phyloP scores from a whole-genome alignment of 1,140 invertebrate species.

The Tetraneura akinire region DNA sequence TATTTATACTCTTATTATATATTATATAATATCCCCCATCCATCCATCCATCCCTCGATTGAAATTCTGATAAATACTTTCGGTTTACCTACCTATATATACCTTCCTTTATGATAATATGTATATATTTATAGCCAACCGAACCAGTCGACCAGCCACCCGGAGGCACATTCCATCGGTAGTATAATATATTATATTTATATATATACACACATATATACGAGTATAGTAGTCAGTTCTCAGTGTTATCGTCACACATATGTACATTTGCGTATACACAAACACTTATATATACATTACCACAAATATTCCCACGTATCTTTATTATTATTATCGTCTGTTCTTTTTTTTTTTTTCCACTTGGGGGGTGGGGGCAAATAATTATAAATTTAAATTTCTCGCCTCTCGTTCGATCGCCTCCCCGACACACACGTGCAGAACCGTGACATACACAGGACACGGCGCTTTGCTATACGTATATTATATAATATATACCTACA shows the following conservation, averaged over 20 bases:
- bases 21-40: too few species aligned
- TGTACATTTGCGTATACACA: neutral
- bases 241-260: neutral
- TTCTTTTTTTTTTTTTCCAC: neutral
- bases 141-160: neutral
- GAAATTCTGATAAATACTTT: constrained; percentile 1
- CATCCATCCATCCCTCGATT: neutral
- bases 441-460: too few species aligned
- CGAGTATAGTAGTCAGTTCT: neutral
- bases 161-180: constrained; percentile 41
- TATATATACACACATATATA: neutral
- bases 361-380: neutral
- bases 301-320: constrained; percentile 18
- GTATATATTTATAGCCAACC: neutral
- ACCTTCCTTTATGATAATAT: too few species aligned
- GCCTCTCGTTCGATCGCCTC: neutral
- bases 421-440: constrained; percentile 7
- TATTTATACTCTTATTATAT: too few species aligned
- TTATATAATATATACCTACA: too few species aligned
- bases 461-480: constrained; percentile 2
- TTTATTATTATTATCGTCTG: neutral
- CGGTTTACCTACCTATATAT: neutral
- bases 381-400: constrained; percentile 30
- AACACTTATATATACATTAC: neutral
- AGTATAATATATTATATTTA: neutral